Base-by-base conservation (phyloP, 2,888 invertebrate genomes). In the Mythimna pallens region DNA sequence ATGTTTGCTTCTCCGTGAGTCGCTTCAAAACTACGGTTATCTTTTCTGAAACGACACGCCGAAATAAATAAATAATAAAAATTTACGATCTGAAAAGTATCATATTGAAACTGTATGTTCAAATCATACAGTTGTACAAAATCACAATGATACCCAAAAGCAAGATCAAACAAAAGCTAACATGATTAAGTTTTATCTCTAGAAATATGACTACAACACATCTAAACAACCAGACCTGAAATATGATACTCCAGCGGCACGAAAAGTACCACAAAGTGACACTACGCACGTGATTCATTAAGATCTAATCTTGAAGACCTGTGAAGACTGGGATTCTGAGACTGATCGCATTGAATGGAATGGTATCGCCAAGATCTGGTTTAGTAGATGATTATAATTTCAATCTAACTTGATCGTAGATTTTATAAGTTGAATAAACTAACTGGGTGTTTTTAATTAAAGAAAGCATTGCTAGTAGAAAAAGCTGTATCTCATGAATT, bases 321-420 rank as follows among this genome's bases (percentile, higher is more conserved):
- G 62, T 63, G 65, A 71, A 69, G 75, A 77, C 66, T 25, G 25
- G n/a, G 68, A 74, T 34, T 40, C 55, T 82, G 70, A 73, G 69
- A 54, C 73, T 47, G 72, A 82, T 82, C 80, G 79, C 72, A 86
- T 81, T 82, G 70, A 87, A 87, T 84, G 75, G 75, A 25, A 74
- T 20, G 69, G 54, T 82, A 82, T 85, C 78, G 43, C 55, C 61
- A 47, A 68, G 75, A 87, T 86, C 77, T 70, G 50, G 78, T 72
- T 76, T 65, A 68, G 43, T 47, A 36, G 69, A 73, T 62, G 69
- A 78, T 75, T 80, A 78, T 74, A 61, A 70, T 66, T 83, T 78
- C 74, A 78, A 76, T 80, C 72, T 70, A 70, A 70, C 70, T 82
- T 47, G 70, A 73, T 77, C 59, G 52, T 25, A 59, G 69, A 67